A percentile compares a stretch with the other conserved stretches of the same genome.
phyloP scores from a whole-genome alignment of 2,797 vertebrate species.

The Intellagama lesueurii region DNA sequence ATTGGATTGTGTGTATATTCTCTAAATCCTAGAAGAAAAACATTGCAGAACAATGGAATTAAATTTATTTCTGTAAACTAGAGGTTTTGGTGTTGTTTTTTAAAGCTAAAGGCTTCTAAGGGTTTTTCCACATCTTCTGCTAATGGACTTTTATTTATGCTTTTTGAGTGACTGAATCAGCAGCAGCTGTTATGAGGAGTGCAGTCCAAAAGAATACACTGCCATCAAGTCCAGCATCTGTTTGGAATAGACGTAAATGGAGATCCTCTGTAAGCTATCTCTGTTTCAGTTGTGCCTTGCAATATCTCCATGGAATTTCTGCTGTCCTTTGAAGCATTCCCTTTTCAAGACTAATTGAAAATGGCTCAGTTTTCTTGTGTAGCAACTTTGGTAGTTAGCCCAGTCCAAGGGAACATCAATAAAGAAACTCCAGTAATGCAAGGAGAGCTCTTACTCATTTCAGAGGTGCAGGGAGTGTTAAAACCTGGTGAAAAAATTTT shows the following conservation, averaged over 20 bases:
- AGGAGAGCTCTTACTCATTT: neutral
- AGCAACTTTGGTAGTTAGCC: too few relatives aligned
- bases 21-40: neutral
- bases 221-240: neutral
- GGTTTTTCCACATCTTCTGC: neutral
- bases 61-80: conserved; percentile 12
- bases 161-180: conserved; percentile 11
- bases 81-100: neutral
- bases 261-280: neutral
- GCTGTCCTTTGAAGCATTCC: neutral
- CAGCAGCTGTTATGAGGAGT: neutral
- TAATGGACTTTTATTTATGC: neutral
- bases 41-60: conserved; percentile 17
- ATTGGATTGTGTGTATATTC: neutral
- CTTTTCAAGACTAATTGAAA: neutral
- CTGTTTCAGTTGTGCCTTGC: too few relatives aligned
- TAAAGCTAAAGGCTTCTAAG: neutral
- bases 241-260: neutral
- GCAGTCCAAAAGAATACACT: neutral
- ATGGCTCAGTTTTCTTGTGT: neutral
- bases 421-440: neutral
- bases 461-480: too few relatives aligned
- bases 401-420: neutral
- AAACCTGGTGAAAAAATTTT: too few relatives aligned
- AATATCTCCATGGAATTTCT: neutral